A percentile compares a stretch with the other conserved stretches of the same genome.
Conservation (phyloP, 2,113 vertebrate species). For the Burhinus oedicnemus region DNA sequence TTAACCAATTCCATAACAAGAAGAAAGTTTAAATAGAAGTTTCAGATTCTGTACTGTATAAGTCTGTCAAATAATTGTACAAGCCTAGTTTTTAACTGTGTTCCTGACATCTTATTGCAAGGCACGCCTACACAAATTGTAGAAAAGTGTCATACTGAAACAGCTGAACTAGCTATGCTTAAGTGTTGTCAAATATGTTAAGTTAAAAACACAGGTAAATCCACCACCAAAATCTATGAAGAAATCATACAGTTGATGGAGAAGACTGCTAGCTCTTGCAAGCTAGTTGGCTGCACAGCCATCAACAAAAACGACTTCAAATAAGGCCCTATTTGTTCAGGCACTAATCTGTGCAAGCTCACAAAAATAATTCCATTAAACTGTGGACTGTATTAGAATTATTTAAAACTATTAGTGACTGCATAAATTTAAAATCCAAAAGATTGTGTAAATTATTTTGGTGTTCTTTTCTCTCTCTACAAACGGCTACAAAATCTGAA, state of each 20-base stretch:
- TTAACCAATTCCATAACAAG: not conserved
- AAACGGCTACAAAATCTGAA: not conserved
- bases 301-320: not conserved
- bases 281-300: not conserved
- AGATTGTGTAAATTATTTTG: not conserved
- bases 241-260: not conserved
- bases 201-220: not conserved
- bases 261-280: not conserved
- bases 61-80: not conserved
- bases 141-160: not conserved
- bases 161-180: not conserved
- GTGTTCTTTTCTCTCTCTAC: not conserved
- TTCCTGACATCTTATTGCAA: not conserved
- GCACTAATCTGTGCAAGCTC: not conserved
- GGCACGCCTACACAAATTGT: not conserved
- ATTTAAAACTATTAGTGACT: not conserved
- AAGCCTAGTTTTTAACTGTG: not conserved
- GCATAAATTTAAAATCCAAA: not conserved
- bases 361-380: not conserved
- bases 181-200: not conserved
- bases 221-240: not conserved
- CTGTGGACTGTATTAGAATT: not conserved
- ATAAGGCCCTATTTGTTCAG: not conserved
- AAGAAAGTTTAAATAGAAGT: not conserved
- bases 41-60: not conserved